These are phyloP conservation scores for Porites australiensis DNA, from an alignment of 64 coral and sea anemone genomes.

Conservation along the genomic window DNA sequence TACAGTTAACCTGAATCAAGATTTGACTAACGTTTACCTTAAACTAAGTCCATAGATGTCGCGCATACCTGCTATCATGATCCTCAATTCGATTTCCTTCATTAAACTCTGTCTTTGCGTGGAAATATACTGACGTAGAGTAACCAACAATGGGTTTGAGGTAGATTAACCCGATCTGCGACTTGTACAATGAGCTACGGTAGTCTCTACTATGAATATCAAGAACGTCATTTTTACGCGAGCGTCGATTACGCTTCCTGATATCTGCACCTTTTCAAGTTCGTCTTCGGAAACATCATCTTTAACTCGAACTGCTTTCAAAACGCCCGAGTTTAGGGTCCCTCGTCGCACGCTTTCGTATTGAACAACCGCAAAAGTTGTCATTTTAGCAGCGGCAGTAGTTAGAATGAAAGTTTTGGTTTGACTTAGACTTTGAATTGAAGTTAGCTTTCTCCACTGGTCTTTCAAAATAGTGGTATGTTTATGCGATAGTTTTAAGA, in stretches of 20 bases:
- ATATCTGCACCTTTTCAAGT: neutral
- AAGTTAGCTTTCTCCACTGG: neutral
- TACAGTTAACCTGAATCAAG: too few species aligned
- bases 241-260: neutral
- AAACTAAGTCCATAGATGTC: neutral
- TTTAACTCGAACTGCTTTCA: neutral
- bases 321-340: neutral
- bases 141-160: conserved; percentile 13
- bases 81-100: neutral
- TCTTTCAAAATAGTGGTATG: neutral
- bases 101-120: neutral
- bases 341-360: neutral
- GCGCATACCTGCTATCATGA: neutral
- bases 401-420: neutral
- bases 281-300: neutral
- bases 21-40: neutral
- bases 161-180: conserved; percentile 20
- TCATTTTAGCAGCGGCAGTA: neutral
- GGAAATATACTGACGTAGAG: conserved; percentile 33
- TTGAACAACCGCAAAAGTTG: conserved; percentile 11
- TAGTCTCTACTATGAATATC: too few species aligned
- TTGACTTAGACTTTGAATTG: neutral
- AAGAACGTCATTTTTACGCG: neutral
- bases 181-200: neutral
- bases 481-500: neutral